A percentile compares a stretch with the other conserved stretches of the same genome.
Conservation (phyloP, 2,888 invertebrate species). For the Troides aeacus region DNA sequence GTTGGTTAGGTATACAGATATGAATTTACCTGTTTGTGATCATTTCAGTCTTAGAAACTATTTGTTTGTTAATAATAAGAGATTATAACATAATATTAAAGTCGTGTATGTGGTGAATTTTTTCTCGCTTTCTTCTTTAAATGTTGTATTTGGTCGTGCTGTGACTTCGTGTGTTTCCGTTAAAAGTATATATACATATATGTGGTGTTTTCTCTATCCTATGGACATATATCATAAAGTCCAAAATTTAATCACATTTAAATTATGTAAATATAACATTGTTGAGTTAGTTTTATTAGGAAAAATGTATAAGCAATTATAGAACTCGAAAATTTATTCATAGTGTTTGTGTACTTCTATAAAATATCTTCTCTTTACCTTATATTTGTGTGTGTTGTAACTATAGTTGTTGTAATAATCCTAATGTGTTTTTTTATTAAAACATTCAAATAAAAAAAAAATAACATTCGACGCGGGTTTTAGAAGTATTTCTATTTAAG, state of each 20-base stretch:
- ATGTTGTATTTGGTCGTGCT: conserved; percentile 66
- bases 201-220: conserved; percentile 60
- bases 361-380: conserved; percentile 35
- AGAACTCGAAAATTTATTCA: conserved; percentile 40
- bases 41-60: conserved; percentile 61
- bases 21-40: conserved; percentile 69
- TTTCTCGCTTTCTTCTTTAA: conserved; percentile 70
- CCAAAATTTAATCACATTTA: conserved; percentile 43
- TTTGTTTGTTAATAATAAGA: conserved; percentile 55
- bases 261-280: conserved; percentile 44
- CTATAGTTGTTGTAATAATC: conserved; percentile 46
- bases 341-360: conserved; percentile 43
- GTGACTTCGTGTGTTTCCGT: conserved; percentile 60
- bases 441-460: conserved; percentile 39
- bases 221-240: conserved; percentile 44
- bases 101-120: conserved; percentile 49
- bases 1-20: conserved; percentile 67
- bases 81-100: conserved; percentile 43
- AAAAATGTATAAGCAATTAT: conserved; percentile 39
- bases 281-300: conserved; percentile 46
- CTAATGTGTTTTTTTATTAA: conserved; percentile 45
- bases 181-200: conserved; percentile 53
- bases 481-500: conserved; percentile 77
- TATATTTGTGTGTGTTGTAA: conserved; percentile 44
- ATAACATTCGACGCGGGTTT: conserved; percentile 75